Base-by-base conservation (phyloP, 2,797 vertebrate genomes). In the Graptemys geographica region DNA sequence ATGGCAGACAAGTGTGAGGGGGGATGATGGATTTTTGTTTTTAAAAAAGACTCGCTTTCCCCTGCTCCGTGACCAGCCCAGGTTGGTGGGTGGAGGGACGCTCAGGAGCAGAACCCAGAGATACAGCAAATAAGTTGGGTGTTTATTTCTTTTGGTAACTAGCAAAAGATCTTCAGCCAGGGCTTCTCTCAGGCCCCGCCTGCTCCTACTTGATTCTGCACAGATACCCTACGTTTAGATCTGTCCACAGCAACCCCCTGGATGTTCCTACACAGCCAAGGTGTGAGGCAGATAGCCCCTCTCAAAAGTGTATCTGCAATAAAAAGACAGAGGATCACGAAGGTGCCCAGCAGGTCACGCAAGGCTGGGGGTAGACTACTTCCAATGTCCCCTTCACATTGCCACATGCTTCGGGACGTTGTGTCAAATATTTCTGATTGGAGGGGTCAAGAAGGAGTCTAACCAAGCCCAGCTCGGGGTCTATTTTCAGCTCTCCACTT, bases 401-500 rank as follows among this genome's bases (percentile, higher is more conserved):
- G 80, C 37, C 80, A 81, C 27, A 31, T 11, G 27, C 57, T 93
- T 62, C 55, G 47, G 19, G 56, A 74, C 2, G 33, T 18, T 33
- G 16, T 59, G 7, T n/a, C 33, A 33, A 44, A 55, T 95, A 92
- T 92, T 95, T 96, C 85, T 94, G 89, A 93, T 15, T 28, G 85
- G 47, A 10, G 88, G 41, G 59, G 74, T 2, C 81, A 81, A 19
- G 90, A 47, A 95, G 95, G 96, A 94, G 93, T 97, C 96, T 96
- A 96, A 82, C 28, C 88, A 82, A 94, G 91, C 80, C 89, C 49
- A 88, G 84, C 88, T 90, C 86, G 86, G 62, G 80, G 86, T 87
- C 95, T 96, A 96, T 96, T 97, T 97, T 96, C 86, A 93, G 96
- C 78, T 90, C 2, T 3, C 7, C 16, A 62, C 56, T 83, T 84